Conservation (phyloP, 2,888 invertebrate species). For the Drosophila prolongata region DNA sequence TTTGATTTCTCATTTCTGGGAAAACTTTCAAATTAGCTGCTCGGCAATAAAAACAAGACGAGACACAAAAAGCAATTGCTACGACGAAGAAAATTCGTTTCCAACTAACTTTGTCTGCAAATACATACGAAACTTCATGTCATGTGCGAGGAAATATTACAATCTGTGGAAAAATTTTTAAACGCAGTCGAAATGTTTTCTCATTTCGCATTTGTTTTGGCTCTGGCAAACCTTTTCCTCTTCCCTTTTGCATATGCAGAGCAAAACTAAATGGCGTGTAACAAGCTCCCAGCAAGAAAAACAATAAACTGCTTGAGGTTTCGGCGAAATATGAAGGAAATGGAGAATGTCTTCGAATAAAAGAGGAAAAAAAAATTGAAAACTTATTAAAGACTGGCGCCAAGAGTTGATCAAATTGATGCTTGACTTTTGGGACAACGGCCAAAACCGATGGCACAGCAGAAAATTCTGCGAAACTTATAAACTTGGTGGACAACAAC, state of each 20-base stretch:
- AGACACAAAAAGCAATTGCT: constrained; percentile 59
- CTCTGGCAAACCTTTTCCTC: constrained; percentile 40
- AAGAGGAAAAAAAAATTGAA: constrained; percentile 35
- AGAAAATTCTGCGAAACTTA: constrained; percentile 47
- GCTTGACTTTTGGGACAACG: constrained; percentile 65
- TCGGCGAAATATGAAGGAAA: constrained; percentile 20
- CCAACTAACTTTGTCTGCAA: constrained; percentile 47
- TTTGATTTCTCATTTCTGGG: constrained; percentile 51
- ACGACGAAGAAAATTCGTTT: constrained; percentile 58
- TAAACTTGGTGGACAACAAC: constrained; percentile 55
- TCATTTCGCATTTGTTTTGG: constrained; percentile 44
- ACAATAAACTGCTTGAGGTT: constrained; percentile 20
- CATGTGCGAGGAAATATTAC: constrained; percentile 20
- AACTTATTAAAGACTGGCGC: constrained; percentile 73
- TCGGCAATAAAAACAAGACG: constrained; percentile 25
- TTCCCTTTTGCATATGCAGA: constrained; percentile 58
- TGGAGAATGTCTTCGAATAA: constrained; percentile 2
- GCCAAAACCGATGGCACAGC: constrained; percentile 49
- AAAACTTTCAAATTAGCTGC: constrained; percentile 69
- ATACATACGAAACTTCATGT: constrained; percentile 8
- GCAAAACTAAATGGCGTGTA: constrained; percentile 75
- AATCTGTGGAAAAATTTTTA: constrained; percentile 24
- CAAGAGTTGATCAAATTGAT: constrained; percentile 76
- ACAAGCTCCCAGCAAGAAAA: constrained; percentile 47
- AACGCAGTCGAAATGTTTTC: constrained; percentile 35